phyloP scores from a whole-genome alignment of 1,140 invertebrate genomes.

The Musca domestica region DNA sequence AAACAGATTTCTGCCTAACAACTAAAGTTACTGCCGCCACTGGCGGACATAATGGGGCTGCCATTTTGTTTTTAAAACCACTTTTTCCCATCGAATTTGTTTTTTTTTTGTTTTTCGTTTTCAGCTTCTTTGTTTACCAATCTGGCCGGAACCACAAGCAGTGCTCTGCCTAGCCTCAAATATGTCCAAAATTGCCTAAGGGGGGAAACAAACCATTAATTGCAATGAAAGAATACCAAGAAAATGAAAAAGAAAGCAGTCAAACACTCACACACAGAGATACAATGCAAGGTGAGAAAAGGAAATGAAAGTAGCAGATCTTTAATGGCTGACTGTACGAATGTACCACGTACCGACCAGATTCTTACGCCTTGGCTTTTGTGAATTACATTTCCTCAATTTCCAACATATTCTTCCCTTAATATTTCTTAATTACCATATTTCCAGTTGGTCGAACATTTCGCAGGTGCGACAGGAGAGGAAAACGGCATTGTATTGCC shows the following conservation, averaged over 20 bases:
- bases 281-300: neutral
- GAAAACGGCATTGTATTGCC: neutral
- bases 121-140: neutral
- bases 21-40: conserved; percentile 8
- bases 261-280: no score
- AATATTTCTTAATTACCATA: conserved; percentile 16
- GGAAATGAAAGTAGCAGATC: neutral
- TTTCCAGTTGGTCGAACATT: no score
- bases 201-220: no score
- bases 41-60: conserved; percentile 17
- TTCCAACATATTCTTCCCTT: conserved; percentile 12
- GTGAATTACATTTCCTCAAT: conserved; percentile 14
- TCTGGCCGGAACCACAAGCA: no score
- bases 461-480: neutral
- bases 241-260: no score
- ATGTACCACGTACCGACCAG: no score
- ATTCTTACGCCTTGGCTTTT: neutral
- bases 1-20: conserved; percentile 6
- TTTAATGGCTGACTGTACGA: neutral
- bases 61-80: conserved; percentile 15
- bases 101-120: neutral
- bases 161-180: no score
- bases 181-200: no score
- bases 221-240: no score
- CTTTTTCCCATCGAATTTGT: neutral